These are phyloP conservation scores for Metopia argyrocephala DNA, from an alignment of 2,888 invertebrate genomes.

Conservation along the genomic window DNA sequence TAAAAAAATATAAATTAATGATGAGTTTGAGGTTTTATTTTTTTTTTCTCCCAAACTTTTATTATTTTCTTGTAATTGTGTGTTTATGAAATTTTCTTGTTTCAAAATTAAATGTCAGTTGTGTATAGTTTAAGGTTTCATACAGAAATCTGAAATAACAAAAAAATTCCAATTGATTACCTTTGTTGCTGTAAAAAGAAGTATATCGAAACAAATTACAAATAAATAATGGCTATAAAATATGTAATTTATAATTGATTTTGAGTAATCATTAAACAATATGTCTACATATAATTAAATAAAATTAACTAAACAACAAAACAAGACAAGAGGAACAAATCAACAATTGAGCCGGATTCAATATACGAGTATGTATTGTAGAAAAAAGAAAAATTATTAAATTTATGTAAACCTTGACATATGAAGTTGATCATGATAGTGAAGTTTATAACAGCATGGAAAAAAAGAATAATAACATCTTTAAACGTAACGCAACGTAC, in stretches of 20 bases:
- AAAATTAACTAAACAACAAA: slow-evolving; percentile 24
- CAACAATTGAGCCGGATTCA: slow-evolving; percentile 11
- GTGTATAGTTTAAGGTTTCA: slow-evolving; percentile 24
- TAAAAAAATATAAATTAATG: slow-evolving; percentile 19
- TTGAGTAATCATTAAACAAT: slow-evolving; percentile 53
- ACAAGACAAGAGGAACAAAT: slow-evolving; percentile 15
- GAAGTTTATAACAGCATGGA: slow-evolving; percentile 26
- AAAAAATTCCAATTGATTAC: slow-evolving; percentile 16
- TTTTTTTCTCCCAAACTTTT: not conserved
- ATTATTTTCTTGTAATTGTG: not conserved
- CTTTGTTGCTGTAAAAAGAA: slow-evolving; percentile 7
- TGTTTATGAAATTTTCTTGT: slow-evolving; percentile 44
- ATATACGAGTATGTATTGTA: not conserved
- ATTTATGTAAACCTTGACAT: slow-evolving; percentile 59
- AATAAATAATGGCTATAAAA: not conserved
- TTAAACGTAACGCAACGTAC: not conserved
- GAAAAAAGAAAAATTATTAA: slow-evolving; percentile 30
- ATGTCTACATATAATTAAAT: slow-evolving; percentile 45
- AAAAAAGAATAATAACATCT: slow-evolving; percentile 2
- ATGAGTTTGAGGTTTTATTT: slow-evolving; percentile 37
- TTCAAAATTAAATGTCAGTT: slow-evolving; percentile 56
- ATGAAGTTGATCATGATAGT: slow-evolving; percentile 32
- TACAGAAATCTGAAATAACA: slow-evolving; percentile 1
- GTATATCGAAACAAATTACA: not conserved
- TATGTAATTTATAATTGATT: slow-evolving; percentile 55